Evolutionary conservation across 2,797 vertebrate species (phyloP), one percentile per base, ranked within the genome.

Genomic region (Platalea minor): DNA sequence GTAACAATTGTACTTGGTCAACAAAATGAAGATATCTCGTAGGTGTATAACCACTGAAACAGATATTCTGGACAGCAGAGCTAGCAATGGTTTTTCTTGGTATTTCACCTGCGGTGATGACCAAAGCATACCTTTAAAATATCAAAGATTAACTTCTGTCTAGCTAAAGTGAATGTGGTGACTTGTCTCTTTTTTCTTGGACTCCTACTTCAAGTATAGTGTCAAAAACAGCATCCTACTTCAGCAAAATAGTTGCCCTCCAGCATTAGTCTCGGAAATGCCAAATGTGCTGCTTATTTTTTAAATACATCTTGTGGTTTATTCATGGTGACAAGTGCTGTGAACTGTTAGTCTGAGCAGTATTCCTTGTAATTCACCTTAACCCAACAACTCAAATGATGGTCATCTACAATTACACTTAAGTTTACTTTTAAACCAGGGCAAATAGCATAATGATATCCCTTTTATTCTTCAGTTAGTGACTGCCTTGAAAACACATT

Each of bases 331-430:
- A 93, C 86, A 94, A 89, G 54, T 87, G 59, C 77, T 96, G 19
- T 74, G 86, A 89, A 77, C 84, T 93, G 79, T 88, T 94, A 76
- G 80, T 72, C 72, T 94, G 53, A 93, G 78, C 70, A 68, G 24
- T 74, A 80, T 95, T 93, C 51, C 48, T 85, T 94, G 68, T 77
- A 93, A 89, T 96, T 85, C 75, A 88, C 60, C 60, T 85, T 85
- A 92, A 53, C 37, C 41, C 31, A 80, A 28, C 72, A 0, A 0
- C 14, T 80, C 68, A 68, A 78, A 39, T 89, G 57, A 78, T 84
- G 90, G 74, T 80, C 41, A 60, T 61, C 41, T 85, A 43, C 53
- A 81, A 68, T 92, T 94, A 72, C 35, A 50, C 19, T 89, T 48
- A 90, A 37, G 45, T 86, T 89, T 76, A 50, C 45, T 89, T 89